Conservation (phyloP, 2,113 vertebrate species). For the Xiphias gladius region DNA sequence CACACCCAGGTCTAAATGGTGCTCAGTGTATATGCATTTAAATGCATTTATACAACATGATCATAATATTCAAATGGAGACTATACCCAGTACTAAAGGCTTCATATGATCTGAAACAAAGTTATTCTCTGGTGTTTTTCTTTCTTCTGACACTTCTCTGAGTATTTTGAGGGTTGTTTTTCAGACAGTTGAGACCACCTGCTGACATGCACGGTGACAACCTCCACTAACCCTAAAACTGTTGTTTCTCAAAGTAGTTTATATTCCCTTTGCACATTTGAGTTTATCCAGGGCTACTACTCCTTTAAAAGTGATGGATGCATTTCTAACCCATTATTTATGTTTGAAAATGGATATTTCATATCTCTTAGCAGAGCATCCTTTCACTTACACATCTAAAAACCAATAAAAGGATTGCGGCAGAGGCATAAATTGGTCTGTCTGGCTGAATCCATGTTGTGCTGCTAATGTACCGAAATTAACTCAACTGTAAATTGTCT, state of each 20-base stretch:
- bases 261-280: constrained; percentile 53
- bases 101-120: constrained; percentile 29
- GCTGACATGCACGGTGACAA: constrained; percentile 66
- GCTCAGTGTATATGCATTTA: constrained; percentile 42
- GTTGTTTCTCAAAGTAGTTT: constrained; percentile 60
- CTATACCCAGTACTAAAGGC: neutral
- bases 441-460: constrained; percentile 95
- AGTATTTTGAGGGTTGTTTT: constrained; percentile 52
- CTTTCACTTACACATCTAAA: constrained; percentile 92
- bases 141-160: constrained; percentile 29
- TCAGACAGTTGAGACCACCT: constrained; percentile 55
- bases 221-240: constrained; percentile 69
- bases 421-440: constrained; percentile 98
- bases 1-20: constrained; percentile 47
- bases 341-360: constrained; percentile 87
- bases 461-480: constrained; percentile 98
- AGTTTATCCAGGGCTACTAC: constrained; percentile 49
- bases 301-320: constrained; percentile 78
- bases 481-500: constrained; percentile 99
- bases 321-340: constrained; percentile 82
- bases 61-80: constrained; percentile 26
- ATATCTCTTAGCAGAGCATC: constrained; percentile 87
- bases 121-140: constrained; percentile 10
- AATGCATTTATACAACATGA: constrained; percentile 39
- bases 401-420: constrained; percentile 90